phyloP scores from a whole-genome alignment of 2,113 vertebrate species.

The Ceyx margarethae region DNA sequence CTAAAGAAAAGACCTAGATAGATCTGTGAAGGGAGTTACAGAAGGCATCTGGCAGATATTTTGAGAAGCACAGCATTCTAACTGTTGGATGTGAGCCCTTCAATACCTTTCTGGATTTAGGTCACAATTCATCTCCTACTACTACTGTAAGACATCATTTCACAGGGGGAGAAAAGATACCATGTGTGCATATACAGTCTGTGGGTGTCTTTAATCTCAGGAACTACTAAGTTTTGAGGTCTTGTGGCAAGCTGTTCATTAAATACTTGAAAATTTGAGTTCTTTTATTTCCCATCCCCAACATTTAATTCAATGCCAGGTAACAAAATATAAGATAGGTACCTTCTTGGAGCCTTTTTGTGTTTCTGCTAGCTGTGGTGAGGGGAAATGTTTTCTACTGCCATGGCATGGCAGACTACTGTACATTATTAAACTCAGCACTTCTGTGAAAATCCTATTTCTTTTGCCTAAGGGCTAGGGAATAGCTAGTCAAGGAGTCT shows the following conservation, averaged over 20 bases:
- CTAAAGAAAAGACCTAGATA: neutral
- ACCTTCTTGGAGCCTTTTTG: neutral
- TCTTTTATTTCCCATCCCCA: neutral
- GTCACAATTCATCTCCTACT: neutral
- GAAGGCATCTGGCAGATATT: conserved; percentile 32
- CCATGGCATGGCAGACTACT: neutral
- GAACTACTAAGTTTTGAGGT: neutral
- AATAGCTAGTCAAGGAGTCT: neutral
- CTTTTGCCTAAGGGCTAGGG: neutral
- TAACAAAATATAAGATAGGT: neutral
- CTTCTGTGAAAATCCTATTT: neutral
- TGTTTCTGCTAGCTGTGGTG: neutral
- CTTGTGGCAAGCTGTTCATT: neutral
- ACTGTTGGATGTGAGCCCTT: neutral
- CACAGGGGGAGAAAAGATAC: neutral
- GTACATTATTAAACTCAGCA: neutral
- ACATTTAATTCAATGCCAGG: neutral
- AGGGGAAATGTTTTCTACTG: neutral
- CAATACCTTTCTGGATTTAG: neutral
- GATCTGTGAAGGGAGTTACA: neutral
- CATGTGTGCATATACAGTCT: neutral
- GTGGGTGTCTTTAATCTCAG: neutral
- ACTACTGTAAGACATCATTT: neutral
- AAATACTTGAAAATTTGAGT: neutral
- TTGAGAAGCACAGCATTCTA: neutral